Percentiles rank a stretch among this genome's conserved stretches.
phyloP scores from a whole-genome alignment of 2,797 vertebrate genomes.

The Amniataba percoides region DNA sequence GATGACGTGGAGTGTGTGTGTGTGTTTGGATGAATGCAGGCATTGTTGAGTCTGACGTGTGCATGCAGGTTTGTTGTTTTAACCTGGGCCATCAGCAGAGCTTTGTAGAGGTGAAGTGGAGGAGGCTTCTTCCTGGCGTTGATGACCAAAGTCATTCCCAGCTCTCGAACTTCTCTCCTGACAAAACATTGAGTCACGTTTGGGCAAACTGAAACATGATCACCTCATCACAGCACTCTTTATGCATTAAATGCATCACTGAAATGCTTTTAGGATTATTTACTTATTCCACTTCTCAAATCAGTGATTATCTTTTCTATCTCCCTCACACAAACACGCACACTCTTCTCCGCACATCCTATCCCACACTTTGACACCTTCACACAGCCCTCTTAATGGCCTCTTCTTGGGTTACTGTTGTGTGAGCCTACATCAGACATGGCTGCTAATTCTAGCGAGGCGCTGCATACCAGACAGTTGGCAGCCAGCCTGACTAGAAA shows the following conservation, averaged over 20 bases:
- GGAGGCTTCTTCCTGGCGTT: slow-evolving; percentile 89
- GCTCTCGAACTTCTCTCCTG: slow-evolving; percentile 87
- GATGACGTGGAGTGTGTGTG: background rate
- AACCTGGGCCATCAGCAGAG: slow-evolving; percentile 92
- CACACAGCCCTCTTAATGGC: slow-evolving; percentile 44
- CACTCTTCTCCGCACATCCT: slow-evolving; percentile 25
- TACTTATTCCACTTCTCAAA: slow-evolving; percentile 9
- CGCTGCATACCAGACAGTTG: slow-evolving; percentile 75
- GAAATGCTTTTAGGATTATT: slow-evolving; percentile 4
- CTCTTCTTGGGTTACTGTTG: slow-evolving; percentile 60
- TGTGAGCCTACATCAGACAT: slow-evolving; percentile 54
- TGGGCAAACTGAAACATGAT: slow-evolving; percentile 24
- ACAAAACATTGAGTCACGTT: slow-evolving; percentile 38
- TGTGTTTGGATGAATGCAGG: background rate
- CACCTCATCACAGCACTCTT: slow-evolving; percentile 1
- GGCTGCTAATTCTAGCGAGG: slow-evolving; percentile 52
- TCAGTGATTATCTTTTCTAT: slow-evolving; percentile 23
- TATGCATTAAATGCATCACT: background rate
- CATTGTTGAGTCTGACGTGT: slow-evolving; percentile 13
- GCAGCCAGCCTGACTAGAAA: slow-evolving; percentile 60
- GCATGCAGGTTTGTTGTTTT: slow-evolving; percentile 41
- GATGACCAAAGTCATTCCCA: slow-evolving; percentile 89
- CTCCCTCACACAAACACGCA: slow-evolving; percentile 15
- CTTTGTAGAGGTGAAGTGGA: slow-evolving; percentile 82
- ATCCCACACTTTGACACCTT: slow-evolving; percentile 36